Percentiles rank a stretch among this genome's conserved stretches.
phyloP scores from a whole-genome alignment of 2,113 vertebrate genomes.

The Anolis sagrei region DNA sequence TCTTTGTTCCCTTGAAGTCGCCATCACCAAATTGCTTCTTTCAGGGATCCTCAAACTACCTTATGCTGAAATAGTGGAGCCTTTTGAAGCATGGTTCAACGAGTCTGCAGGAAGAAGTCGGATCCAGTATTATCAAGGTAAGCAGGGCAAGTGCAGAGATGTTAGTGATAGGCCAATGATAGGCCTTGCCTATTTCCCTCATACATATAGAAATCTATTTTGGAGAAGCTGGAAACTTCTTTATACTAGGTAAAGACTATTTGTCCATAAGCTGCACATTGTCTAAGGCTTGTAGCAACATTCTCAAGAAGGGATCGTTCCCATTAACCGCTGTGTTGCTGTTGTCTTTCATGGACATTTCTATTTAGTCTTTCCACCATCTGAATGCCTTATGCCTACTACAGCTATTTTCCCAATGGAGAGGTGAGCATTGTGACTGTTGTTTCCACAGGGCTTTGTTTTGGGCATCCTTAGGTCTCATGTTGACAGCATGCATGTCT shows the following conservation, averaged over 20 bases:
- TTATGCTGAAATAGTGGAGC: slow-evolving; percentile 86
- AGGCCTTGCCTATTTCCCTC: not conserved
- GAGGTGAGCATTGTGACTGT: too few relatives aligned
- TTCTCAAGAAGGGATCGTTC: too few relatives aligned
- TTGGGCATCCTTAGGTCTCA: too few relatives aligned
- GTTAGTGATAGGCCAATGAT: too few relatives aligned
- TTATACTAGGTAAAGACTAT: not conserved
- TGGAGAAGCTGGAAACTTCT: not conserved
- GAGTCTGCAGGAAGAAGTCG: slow-evolving; percentile 73
- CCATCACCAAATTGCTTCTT: not conserved
- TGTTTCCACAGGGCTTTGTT: too few relatives aligned
- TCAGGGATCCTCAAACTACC: slow-evolving; percentile 81
- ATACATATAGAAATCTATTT: not conserved
- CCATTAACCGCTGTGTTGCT: too few relatives aligned
- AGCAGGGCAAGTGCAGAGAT: not conserved
- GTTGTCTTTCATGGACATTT: too few relatives aligned
- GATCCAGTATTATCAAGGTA: slow-evolving; percentile 80
- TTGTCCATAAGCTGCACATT: not conserved
- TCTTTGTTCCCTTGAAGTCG: fast-evolving
- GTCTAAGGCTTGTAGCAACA: too few relatives aligned
- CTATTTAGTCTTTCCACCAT: too few relatives aligned
- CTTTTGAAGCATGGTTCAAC: slow-evolving; percentile 86
- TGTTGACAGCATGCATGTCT: too few relatives aligned
- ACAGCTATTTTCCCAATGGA: too few relatives aligned
- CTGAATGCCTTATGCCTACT: too few relatives aligned